Evolutionary conservation across 2,113 vertebrate genomes (phyloP).

Genomic region (Casuarius casuarius): DNA sequence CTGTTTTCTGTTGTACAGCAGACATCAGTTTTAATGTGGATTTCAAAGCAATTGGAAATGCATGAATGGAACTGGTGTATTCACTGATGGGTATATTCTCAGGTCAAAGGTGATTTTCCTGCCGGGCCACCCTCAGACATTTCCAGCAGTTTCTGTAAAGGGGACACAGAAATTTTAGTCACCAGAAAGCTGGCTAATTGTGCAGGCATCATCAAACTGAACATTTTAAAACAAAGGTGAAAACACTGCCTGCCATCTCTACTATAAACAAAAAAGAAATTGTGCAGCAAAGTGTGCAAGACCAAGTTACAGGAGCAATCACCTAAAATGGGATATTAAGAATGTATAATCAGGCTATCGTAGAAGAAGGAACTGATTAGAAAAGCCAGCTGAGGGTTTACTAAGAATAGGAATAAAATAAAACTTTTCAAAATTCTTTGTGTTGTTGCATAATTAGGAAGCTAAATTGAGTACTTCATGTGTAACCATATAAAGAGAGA

Average conservation of each 20-base stretch:
- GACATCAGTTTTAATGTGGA: neutral
- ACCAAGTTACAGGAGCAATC: neutral
- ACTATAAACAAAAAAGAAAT: neutral
- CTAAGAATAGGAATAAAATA: neutral
- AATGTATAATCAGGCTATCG: neutral
- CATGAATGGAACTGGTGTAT: neutral
- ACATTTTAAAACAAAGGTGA: neutral
- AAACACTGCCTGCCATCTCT: fast-evolving
- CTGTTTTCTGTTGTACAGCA: neutral
- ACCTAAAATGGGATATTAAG: neutral
- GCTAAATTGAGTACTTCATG: neutral
- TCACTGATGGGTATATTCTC: neutral
- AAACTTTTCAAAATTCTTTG: neutral
- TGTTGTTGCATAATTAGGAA: neutral
- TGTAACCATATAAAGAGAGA: neutral
- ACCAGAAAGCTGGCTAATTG: neutral
- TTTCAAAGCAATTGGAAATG: neutral
- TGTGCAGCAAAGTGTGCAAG: neutral
- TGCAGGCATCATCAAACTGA: neutral
- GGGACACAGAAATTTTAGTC: neutral
- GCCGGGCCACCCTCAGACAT: neutral
- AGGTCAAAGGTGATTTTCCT: neutral
- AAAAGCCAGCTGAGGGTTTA: neutral
- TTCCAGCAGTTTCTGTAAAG: neutral
- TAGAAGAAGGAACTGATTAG: neutral